Evolutionary conservation across 2,113 vertebrate genomes (phyloP), one percentile per base, ranked within the genome.

Genomic region (Alectura lathami): DNA sequence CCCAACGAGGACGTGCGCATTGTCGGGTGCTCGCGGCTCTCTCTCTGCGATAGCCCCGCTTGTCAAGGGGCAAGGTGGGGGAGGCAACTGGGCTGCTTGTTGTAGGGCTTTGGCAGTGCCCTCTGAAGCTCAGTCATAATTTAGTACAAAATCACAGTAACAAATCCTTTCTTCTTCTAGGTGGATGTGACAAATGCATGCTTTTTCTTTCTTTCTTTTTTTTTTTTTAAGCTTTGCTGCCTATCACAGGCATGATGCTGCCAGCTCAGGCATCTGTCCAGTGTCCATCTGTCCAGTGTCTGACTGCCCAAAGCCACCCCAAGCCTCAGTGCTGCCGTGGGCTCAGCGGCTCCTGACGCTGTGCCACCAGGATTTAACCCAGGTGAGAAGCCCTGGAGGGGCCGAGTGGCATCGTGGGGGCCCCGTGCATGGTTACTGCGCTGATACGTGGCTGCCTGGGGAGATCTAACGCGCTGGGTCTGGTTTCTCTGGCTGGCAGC

Each of bases 161-260:
- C 13, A 63, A 40, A 15, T 5, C 1, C 2, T 18, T 53, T 36
- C 27, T 47, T 12, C 20, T 84, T 59, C 70, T 38, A 68, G 75
- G 68, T 4, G n/a, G 42, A 9, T 74, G 80, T 48, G 66, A 83
- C 56, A 68, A 84, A 89, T 20, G 75, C 6, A 17, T 6, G 4
- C 11, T 1, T 20, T 38, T 84, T 56, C 43, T 42, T n/a, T n/a
- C n/a, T n/a, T n/a, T n/a, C n/a, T n/a, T n/a, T n/a, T 42, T 11
- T 1, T 2, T 38, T 26, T 93, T 64, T 69, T 56, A 32, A 51
- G 17, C 12, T 69, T 80, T 88, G 43, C 63, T 8, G 0, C 40
- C 21, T 36, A 40, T n/a, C 17, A 42, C 7, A 1, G 0, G 1
- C 43, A 48, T 1, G 4, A 16, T 23, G n/a, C 24, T 2, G 0